Percentiles rank a stretch among this genome's conserved stretches.
Conservation (phyloP, 1,140 invertebrate species). For the Frieseomelitta varia region DNA sequence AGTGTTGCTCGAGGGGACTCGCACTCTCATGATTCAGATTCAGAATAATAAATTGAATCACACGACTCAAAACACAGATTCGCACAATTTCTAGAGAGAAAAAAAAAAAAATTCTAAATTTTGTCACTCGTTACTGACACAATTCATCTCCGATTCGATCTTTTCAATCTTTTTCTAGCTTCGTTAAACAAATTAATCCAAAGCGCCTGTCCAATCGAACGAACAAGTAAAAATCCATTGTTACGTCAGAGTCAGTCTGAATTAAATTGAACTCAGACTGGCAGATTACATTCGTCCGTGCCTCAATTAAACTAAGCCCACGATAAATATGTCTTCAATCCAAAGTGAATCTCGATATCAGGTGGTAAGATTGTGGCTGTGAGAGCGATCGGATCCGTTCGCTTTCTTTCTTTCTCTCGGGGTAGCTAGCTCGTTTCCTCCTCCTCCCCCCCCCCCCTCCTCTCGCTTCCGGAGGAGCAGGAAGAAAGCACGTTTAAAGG, state of each 20-base stretch:
- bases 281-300: not conserved
- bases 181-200: too few species aligned
- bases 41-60: not conserved
- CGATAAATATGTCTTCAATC: not conserved
- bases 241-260: not conserved
- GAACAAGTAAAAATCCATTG: not conserved
- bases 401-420: not conserved
- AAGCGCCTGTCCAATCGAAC: too few species aligned
- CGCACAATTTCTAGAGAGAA: too few species aligned
- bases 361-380: not conserved
- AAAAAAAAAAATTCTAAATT: not conserved
- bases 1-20: not conserved
- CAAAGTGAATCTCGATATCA: not conserved
- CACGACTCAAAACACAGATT: too few species aligned
- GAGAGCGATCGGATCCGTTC: not conserved
- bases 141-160: not conserved
- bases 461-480: not conserved
- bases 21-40: not conserved
- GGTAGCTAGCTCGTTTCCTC: not conserved
- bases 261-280: not conserved
- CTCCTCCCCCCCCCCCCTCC: not conserved
- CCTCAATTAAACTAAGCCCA: not conserved
- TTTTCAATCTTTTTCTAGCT: not conserved
- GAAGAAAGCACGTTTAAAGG: slow-evolving; percentile 23
- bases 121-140: not conserved